Percentiles rank a stretch among this genome's conserved stretches.
phyloP scores from a whole-genome alignment of 37 sponge, comb jelly and placozoan species.

The Mnemiopsis leidyi region DNA sequence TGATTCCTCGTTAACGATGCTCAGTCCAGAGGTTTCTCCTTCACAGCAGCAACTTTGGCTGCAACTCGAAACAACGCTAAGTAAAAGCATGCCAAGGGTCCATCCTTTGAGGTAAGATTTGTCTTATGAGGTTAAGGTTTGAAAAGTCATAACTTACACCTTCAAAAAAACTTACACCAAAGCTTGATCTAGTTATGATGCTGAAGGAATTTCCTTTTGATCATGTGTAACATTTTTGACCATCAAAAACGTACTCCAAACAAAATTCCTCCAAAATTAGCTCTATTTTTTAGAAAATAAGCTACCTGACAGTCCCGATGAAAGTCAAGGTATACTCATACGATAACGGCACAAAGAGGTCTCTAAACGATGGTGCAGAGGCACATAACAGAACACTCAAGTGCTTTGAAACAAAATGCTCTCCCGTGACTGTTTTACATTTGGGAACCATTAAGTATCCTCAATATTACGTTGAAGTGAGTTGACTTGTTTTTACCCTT shows the following conservation, averaged over 20 bases:
- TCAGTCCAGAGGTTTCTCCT: neutral
- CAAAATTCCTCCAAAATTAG: too few relatives aligned
- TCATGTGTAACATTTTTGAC: too few relatives aligned
- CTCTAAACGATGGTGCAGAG: neutral
- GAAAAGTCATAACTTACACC: neutral
- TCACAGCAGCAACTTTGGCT: slow-evolving; percentile 54
- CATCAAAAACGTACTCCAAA: too few relatives aligned
- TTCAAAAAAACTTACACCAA: neutral
- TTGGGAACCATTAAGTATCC: neutral
- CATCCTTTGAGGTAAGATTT: slow-evolving; percentile 4
- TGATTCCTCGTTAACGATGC: neutral
- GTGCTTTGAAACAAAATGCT: neutral
- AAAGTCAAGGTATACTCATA: neutral
- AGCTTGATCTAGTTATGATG: too few relatives aligned
- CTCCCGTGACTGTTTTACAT: slow-evolving; percentile 28
- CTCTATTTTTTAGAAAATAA: slow-evolving; percentile 31
- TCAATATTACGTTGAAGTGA: slow-evolving; percentile 51
- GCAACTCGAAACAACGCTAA: neutral
- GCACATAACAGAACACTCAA: slow-evolving; percentile 1
- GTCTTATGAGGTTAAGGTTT: neutral
- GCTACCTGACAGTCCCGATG: slow-evolving; percentile 36
- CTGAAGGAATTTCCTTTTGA: too few relatives aligned
- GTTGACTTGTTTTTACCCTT: too few relatives aligned
- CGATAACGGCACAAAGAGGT: neutral
- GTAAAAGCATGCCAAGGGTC: neutral